These are phyloP conservation scores for Meta bourneti DNA, from an alignment of 2,888 invertebrate species.

Conservation along the genomic window DNA sequence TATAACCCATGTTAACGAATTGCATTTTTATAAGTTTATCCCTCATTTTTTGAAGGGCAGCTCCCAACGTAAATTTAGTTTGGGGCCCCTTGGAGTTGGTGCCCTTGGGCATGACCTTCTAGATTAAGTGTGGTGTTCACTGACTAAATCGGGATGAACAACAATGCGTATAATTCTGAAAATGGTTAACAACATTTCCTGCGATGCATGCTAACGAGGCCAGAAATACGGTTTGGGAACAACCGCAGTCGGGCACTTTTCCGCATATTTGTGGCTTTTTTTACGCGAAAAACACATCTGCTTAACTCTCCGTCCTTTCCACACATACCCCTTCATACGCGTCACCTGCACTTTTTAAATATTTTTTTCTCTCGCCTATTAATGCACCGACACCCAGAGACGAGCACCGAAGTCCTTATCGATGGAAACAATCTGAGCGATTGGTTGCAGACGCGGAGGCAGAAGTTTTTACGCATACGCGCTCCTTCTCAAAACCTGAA, in stretches of 20 bases:
- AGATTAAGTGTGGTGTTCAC: too few species aligned
- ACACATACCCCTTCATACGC: conserved; percentile 6
- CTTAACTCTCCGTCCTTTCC: not conserved
- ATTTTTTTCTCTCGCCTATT: conserved; percentile 16
- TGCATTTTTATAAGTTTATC: too few species aligned
- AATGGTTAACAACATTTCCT: not conserved
- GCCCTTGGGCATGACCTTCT: too few species aligned
- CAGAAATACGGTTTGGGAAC: not conserved
- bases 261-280: not conserved
- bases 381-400: conserved; percentile 23
- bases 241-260: not conserved
- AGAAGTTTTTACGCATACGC: not conserved
- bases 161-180: too few species aligned
- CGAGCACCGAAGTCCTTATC: conserved; percentile 18
- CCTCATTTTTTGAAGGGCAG: too few species aligned
- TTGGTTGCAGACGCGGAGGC: not conserved
- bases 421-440: conserved; percentile 27
- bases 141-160: too few species aligned
- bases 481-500: not conserved
- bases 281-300: not conserved
- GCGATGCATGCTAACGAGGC: not conserved
- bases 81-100: too few species aligned
- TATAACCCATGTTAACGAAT: too few species aligned
- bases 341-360: not conserved
- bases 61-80: too few species aligned